Evolutionary conservation across 1,140 invertebrate species (phyloP), one percentile per base, ranked within the genome.

Genomic region (Heliothis subflexa): DNA sequence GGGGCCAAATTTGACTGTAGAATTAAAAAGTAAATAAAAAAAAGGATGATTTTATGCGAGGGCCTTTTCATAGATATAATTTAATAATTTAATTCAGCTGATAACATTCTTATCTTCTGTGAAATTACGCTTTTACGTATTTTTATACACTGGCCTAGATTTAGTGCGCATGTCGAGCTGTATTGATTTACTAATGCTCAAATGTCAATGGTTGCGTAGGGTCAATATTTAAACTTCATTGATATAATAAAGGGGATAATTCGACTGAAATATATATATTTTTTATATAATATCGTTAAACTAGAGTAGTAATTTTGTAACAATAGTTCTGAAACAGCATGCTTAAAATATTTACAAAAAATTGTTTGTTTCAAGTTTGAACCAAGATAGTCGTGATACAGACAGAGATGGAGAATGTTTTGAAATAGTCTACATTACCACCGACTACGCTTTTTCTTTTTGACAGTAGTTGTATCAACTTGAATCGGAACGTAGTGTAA

Each of bases 131-230:
- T 40, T 40, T 66, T 52, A 25, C 14, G 16, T 80, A 80, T 78
- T 81, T 85, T 83, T 50, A 45, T 84, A 83, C 78, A 40, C 68
- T 72, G 52, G 28, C 70, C 70, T 92, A 94, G 80, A 93, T 94
- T 89, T 89, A 80, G 76, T 94, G 92, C 92, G 92, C 92, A 94
- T 94, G 92, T 90, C 91, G 87, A 85, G 80, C 79, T 73, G 83
- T 94, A 94, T 94, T 94, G 92, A 94, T 94, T 87, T 78, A 64
- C 28, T 74, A 66, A 66, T 76, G n/a, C 61, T 76, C 50, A 76
- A 76, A 76, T 76, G 74, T 76, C 74, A 76, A 52, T 52, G 59
- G 74, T 76, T 76, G 59, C 18, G 52, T 40, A 40, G 54, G 28
- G 28, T 28, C 13, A 57, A 71, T 54, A 9, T 14, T 13, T 33